Evolutionary conservation across 2,113 vertebrate species (phyloP).

Genomic region (Pristiophorus japonicus): DNA sequence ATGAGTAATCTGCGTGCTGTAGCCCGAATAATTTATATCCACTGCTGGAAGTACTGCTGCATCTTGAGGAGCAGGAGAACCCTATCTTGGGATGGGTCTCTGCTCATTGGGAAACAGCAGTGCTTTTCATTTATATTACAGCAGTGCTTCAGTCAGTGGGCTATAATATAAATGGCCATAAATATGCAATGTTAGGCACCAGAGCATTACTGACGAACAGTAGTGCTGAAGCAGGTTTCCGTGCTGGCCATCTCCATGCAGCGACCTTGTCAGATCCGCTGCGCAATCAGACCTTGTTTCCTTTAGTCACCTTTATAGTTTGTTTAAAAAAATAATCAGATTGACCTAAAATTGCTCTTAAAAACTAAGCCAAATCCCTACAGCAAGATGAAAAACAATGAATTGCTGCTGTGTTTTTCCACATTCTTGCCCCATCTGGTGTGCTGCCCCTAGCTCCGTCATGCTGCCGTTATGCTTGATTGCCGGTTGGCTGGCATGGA

Average conservation of each 20-base stretch:
- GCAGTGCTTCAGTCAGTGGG: neutral
- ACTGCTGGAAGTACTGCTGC: neutral
- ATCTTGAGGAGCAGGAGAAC: neutral
- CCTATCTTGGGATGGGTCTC: neutral
- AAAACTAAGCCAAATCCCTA: neutral
- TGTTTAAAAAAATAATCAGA: neutral
- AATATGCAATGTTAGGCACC: neutral
- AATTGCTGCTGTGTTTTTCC: conserved; percentile 10
- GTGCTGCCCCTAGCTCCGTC: neutral
- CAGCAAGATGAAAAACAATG: neutral
- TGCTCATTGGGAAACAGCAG: neutral
- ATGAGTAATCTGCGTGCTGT: neutral
- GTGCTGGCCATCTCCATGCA: neutral
- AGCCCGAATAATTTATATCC: neutral
- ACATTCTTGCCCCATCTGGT: conserved; percentile 21
- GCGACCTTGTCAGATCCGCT: neutral
- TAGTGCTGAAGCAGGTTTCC: neutral
- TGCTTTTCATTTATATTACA: no score
- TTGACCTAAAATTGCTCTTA: neutral
- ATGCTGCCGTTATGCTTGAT: neutral
- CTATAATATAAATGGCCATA: neutral
- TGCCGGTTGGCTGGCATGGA: neutral
- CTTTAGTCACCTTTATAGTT: neutral
- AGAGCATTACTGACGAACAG: neutral
- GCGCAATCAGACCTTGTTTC: neutral